phyloP scores from a whole-genome alignment of 1,140 invertebrate species.

The Anthonomus grandis region DNA sequence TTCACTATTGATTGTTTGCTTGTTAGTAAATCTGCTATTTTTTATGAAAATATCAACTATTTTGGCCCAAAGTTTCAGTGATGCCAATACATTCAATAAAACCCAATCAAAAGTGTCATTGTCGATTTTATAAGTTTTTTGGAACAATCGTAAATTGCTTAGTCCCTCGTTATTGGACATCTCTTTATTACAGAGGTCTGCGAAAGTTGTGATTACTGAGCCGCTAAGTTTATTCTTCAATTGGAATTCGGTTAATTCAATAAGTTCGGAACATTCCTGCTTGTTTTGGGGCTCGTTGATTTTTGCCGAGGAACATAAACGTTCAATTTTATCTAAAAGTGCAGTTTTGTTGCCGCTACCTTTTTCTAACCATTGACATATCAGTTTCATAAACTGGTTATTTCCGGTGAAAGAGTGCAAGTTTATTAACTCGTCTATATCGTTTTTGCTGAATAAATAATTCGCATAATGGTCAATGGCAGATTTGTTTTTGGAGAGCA shows the following conservation, averaged over 20 bases:
- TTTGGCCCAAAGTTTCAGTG: conserved; percentile 34
- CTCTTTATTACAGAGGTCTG: conserved; percentile 32
- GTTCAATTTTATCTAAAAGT: conserved; percentile 27
- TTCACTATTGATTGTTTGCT: conserved; percentile 33
- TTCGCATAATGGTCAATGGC: conserved; percentile 37
- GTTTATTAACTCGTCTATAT: conserved; percentile 32
- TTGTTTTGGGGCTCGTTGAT: too few species aligned
- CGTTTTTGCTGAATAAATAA: conserved; percentile 36
- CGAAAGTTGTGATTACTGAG: conserved; percentile 37
- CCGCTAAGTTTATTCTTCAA: conserved; percentile 25
- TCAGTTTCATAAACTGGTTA: too few species aligned
- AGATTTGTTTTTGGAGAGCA: conserved; percentile 34
- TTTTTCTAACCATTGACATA: too few species aligned
- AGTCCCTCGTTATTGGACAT: conserved; percentile 25
- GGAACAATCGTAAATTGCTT: conserved; percentile 31
- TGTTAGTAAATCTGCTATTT: conserved; percentile 41
- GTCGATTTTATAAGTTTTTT: conserved; percentile 37
- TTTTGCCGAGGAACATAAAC: background rate
- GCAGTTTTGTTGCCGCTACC: too few species aligned
- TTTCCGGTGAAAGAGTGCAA: too few species aligned
- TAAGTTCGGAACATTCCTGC: too few species aligned
- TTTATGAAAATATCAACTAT: conserved; percentile 38
- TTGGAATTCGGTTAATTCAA: conserved; percentile 36
- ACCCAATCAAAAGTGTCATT: conserved; percentile 41
- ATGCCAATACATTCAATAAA: conserved; percentile 36